Evolutionary conservation across 2,113 vertebrate genomes (phyloP).

Genomic region (Nanorana parkeri): DNA sequence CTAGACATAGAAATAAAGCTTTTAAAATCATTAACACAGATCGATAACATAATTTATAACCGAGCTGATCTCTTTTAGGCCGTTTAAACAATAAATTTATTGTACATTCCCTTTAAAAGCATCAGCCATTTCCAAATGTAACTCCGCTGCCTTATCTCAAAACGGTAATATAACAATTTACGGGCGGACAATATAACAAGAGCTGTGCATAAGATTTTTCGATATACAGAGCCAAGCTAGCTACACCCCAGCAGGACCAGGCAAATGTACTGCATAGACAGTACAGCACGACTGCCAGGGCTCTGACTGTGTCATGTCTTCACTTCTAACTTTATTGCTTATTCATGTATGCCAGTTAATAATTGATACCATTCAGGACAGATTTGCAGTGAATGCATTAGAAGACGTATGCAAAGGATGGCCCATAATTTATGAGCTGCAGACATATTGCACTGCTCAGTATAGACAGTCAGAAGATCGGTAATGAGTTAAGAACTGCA

Average conservation of each 20-base stretch:
- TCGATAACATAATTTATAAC: too few species aligned
- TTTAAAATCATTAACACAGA: too few species aligned
- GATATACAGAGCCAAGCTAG: neutral
- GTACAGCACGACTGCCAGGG: neutral
- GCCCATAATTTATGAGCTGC: neutral
- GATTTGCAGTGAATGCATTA: neutral
- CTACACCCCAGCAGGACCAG: neutral
- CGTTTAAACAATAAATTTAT: too few species aligned
- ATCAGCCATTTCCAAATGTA: too few species aligned
- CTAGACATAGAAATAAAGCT: too few species aligned
- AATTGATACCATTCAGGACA: neutral
- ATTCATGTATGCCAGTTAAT: neutral
- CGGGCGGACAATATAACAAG: neutral
- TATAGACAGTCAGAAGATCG: neutral
- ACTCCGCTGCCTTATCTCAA: too few species aligned
- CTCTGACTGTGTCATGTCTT: neutral
- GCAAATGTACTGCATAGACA: neutral
- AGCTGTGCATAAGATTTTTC: neutral
- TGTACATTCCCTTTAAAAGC: too few species aligned
- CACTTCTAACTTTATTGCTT: slow-evolving; percentile 1
- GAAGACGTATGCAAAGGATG: neutral
- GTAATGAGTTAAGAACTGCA: too few species aligned
- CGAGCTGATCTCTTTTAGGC: too few species aligned
- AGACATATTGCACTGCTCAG: neutral
- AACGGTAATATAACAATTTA: neutral